Evolutionary conservation across 2,113 vertebrate species (phyloP), one percentile per base, ranked within the genome.

Genomic region (Puntigrus tetrazona): DNA sequence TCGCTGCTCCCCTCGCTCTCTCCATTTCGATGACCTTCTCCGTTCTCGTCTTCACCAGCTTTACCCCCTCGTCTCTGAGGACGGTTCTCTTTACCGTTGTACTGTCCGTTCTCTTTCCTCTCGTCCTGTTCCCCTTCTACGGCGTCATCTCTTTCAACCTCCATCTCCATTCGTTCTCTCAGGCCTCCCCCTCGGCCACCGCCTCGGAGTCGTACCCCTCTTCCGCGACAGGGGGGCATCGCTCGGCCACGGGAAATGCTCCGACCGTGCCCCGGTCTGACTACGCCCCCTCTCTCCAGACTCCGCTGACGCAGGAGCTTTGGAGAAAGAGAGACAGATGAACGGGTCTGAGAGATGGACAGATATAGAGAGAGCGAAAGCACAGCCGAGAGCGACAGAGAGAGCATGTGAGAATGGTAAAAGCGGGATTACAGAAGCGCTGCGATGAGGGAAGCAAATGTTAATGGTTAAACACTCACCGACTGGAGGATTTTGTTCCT

Each of bases 401-500:
- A 7, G 27, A 63, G 63, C 7, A 29, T 63, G 20, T 78, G 29
- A 41, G 43, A 22, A 72, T 45, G 50, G 55, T 7, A 18, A 29
- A 3, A 78, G n/a, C 50, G 7, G 18, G 13, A 73, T 36, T 63
- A 76, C 27, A 47, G 70, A 65, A 14, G 73, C 1, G 34, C 20
- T 47, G 50, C 16, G 11, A 59, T 75, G 29, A 43, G 73, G 13
- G 22, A 63, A 55, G 52, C 8, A 20, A 59, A 43, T 45, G 16
- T n/a, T 16, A 78, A 4, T n/a, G 29, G 50, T 7, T 20, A 22
- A 55, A 61, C 55, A 45, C 93, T 94, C 90, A 95, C 94, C 81
- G 89, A 87, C 69, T 87, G 88, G 81, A 94, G 89, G 38, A 95
- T 85, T 92, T 94, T 95, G 87, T 91, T 94, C 69, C 92, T 90